A percentile compares a stretch with the other conserved stretches of the same genome.
phyloP scores from a whole-genome alignment of 2,113 vertebrate species.

The Ardeotis arabs region DNA sequence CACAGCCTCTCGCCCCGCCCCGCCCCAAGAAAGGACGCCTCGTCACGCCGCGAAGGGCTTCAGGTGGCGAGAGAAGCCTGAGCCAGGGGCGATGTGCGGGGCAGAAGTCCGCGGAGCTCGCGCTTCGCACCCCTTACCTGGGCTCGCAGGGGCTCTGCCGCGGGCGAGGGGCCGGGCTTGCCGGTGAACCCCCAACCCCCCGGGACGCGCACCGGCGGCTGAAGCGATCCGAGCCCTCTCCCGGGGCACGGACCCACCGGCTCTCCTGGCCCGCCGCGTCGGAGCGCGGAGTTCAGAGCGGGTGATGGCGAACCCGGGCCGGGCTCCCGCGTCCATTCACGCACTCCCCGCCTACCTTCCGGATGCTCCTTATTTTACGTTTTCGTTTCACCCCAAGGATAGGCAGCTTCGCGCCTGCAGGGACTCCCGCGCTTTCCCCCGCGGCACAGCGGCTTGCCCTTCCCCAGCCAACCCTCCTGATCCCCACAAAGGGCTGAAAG shows the following conservation, averaged over 20 bases:
- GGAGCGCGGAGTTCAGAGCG: neutral
- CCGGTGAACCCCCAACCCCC: no score
- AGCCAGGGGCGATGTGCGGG: neutral
- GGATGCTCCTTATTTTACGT: neutral
- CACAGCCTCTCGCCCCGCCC: neutral
- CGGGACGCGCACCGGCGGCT: neutral
- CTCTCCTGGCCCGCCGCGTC: no score
- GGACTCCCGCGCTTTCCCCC: neutral
- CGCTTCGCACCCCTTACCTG: neutral
- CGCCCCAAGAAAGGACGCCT: neutral
- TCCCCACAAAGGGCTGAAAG: neutral
- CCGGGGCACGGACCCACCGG: neutral
- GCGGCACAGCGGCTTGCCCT: neutral
- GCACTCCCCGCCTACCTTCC: no score
- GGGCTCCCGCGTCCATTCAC: neutral
- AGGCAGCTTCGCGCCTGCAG: neutral
- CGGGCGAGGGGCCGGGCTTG: neutral
- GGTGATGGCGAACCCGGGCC: neutral
- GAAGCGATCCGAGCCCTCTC: neutral
- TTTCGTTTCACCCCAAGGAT: neutral
- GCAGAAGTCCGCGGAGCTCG: neutral
- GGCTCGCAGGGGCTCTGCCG: neutral
- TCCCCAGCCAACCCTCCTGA: neutral
- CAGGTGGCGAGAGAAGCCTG: neutral
- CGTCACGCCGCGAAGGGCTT: neutral